These are phyloP conservation scores for Lacanobia oleracea DNA, from an alignment of 2,888 invertebrate species.

Conservation along the genomic window DNA sequence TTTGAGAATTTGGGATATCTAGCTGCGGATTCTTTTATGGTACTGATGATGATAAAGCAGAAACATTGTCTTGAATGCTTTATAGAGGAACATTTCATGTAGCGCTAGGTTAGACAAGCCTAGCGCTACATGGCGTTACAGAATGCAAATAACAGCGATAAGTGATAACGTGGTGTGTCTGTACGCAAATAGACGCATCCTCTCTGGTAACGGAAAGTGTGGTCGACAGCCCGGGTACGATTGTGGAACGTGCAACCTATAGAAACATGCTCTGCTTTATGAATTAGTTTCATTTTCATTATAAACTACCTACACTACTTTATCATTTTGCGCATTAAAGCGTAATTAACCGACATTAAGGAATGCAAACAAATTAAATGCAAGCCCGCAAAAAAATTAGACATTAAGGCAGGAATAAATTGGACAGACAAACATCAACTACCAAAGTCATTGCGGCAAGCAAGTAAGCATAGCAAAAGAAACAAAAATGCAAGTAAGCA, in stretches of 20 bases:
- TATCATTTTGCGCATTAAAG: too few relatives aligned
- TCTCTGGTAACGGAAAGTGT: constrained; percentile 55
- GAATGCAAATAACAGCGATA: constrained; percentile 57
- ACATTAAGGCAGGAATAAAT: not conserved
- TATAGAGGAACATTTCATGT: constrained; percentile 6
- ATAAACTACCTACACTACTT: too few relatives aligned
- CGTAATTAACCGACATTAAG: not conserved
- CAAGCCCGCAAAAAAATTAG: not conserved
- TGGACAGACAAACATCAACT: not conserved
- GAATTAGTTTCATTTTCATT: not conserved
- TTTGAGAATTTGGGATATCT: not conserved
- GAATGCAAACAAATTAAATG: not conserved
- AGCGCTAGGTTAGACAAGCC: constrained; percentile 31
- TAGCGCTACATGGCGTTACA: constrained; percentile 28
- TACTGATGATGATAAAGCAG: not conserved
- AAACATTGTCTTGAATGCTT: not conserved
- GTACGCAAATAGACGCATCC: constrained; percentile 60
- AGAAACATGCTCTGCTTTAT: constrained; percentile 8
- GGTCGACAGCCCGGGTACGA: constrained; percentile 33
- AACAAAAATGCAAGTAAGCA: not conserved
- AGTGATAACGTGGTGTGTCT: constrained; percentile 48
- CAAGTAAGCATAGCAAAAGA: not conserved
- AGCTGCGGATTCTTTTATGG: not conserved
- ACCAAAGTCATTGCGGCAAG: not conserved
- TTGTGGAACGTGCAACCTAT: not conserved